A percentile compares a stretch with the other conserved stretches of the same genome.
These are phyloP conservation scores for Asbolus verrucosus DNA, from an alignment of 1,140 invertebrate species.

Conservation along the genomic window DNA sequence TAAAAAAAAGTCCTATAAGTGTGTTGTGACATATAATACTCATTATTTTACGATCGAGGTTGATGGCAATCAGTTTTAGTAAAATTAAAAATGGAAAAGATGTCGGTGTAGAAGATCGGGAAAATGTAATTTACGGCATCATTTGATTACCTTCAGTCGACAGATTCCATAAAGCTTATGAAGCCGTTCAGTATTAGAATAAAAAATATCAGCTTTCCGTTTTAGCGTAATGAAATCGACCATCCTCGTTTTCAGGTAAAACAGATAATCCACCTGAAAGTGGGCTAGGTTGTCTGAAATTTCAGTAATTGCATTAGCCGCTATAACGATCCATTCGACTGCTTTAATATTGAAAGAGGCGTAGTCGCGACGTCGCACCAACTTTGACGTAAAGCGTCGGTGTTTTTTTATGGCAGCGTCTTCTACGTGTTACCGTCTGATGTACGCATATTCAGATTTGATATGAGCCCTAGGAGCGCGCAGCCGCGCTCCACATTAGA, in stretches of 20 bases:
- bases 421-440: slow-evolving; percentile 27
- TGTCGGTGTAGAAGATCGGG: not conserved
- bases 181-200: slow-evolving; percentile 19
- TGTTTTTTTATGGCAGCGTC: slow-evolving; percentile 12
- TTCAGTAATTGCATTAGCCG: slow-evolving; percentile 31
- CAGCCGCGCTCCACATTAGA: slow-evolving; percentile 59
- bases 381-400: slow-evolving; percentile 7
- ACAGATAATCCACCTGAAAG: slow-evolving; percentile 30
- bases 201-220: slow-evolving; percentile 30
- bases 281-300: slow-evolving; percentile 19
- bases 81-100: slow-evolving; percentile 35
- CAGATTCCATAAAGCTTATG: slow-evolving; percentile 8
- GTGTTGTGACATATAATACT: no score
- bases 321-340: slow-evolving; percentile 18
- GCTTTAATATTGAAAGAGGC: slow-evolving; percentile 33
- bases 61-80: no score
- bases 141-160: slow-evolving; percentile 15
- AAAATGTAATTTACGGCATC: slow-evolving; percentile 20
- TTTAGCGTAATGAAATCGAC: slow-evolving; percentile 28
- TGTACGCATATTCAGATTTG: slow-evolving; percentile 60
- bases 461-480: slow-evolving; percentile 51
- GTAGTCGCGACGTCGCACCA: slow-evolving; percentile 28
- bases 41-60: no score
- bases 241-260: slow-evolving; percentile 25
- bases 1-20: no score